Conservation (phyloP, 1,140 invertebrate species). For the Rhopalosiphum maidis region DNA sequence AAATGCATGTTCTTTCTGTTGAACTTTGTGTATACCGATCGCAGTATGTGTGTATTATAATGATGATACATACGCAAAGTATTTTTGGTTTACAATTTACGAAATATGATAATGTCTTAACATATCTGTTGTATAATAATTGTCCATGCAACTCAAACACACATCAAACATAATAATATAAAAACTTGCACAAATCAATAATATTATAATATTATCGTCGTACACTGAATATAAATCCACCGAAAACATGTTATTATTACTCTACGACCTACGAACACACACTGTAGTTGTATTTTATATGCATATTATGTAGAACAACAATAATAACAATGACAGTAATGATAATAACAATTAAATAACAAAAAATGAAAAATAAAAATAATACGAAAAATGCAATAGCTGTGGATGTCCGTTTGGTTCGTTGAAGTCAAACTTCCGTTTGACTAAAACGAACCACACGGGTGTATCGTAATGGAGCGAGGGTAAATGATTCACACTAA, state of each 20-base stretch:
- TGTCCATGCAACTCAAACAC: constrained; percentile 9
- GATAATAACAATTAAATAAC: no score
- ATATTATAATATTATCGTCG: not conserved
- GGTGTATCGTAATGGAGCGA: not conserved
- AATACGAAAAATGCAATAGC: not conserved
- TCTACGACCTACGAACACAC: not conserved
- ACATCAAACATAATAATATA: not conserved
- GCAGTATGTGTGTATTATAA: not conserved
- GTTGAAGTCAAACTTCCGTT: not conserved
- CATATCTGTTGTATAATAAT: not conserved
- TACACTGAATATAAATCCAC: not conserved
- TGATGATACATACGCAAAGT: not conserved
- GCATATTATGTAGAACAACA: not conserved
- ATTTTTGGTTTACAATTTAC: not conserved
- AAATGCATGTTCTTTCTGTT: not conserved
- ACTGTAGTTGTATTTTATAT: not conserved
- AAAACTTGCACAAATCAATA: constrained; percentile 9
- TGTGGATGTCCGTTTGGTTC: not conserved
- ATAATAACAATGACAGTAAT: not conserved
- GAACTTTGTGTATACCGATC: not conserved
- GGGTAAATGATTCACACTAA: not conserved
- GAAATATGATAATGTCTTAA: not conserved
- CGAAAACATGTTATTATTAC: not conserved
- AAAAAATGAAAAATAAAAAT: no score
- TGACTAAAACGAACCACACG: constrained; percentile 27